Evolutionary conservation across 2,113 vertebrate species (phyloP), one percentile per base, ranked within the genome.

Genomic region (Notarius lentiginosus): DNA sequence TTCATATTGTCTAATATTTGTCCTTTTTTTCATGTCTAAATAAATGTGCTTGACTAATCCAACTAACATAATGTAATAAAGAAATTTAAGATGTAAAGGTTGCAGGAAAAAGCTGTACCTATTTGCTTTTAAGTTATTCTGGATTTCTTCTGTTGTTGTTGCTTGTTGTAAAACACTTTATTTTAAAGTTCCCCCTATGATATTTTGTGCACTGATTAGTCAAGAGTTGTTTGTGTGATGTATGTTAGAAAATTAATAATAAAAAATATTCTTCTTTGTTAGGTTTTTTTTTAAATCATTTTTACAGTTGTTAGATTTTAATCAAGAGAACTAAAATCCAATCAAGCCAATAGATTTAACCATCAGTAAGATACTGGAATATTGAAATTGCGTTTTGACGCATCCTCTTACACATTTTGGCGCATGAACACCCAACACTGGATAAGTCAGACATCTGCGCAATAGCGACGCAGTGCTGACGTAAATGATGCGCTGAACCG

Each of bases 391-490:
- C 79, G 30, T 80, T 80, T 79, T 60, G 81, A 86, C 87, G 84
- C 84, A 86, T 65, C 55, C 53, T 82, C 18, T 30, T 58, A 60
- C 15, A 80, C 18, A 30, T 60, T 84, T 83, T 84, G 66, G 63
- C 73, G 83, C 87, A 87, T 49, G 60, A 22, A 79, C 17, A n/a
- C 41, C 18, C 18, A 49, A 24, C 24, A 55, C 18, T 73, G 66
- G n/a, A 7, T 72, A 22, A 80, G 10, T 56, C 22, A 76, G 81
- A 68, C 76, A 58, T 49, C 83, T 89, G 88, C 86, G 84, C 86
- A 88, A 89, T 51, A 65, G 34, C 61, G 82, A 87, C 89, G 83
- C 86, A 85, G 79, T n/a, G 53, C 73, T 86, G 86, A 87, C 83
- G 87, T 83, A 90, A 86, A 84, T 58, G 30, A 82, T 47, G 30